phyloP scores from a whole-genome alignment of 1,140 invertebrate species.

The Chlorops oryzae region DNA sequence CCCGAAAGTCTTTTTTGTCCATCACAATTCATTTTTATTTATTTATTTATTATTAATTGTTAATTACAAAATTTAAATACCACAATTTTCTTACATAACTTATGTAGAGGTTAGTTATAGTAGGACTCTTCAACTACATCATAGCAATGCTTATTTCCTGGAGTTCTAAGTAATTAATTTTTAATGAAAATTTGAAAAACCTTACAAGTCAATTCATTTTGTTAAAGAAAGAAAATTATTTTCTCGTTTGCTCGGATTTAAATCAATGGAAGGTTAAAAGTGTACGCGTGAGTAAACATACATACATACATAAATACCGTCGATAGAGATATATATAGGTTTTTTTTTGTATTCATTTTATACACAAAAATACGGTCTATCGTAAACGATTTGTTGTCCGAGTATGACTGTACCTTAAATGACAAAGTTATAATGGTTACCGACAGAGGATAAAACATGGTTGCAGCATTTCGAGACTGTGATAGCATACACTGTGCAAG shows the following conservation, averaged over 20 bases:
- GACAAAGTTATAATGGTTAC: not conserved
- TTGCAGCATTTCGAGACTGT: conserved; percentile 1
- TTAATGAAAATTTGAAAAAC: too few relatives aligned
- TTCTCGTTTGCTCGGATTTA: too few relatives aligned
- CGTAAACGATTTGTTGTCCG: not conserved
- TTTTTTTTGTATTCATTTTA: not conserved
- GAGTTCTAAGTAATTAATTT: too few relatives aligned
- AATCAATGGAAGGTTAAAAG: too few relatives aligned
- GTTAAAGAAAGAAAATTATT: too few relatives aligned
- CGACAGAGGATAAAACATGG: conserved; percentile 2
- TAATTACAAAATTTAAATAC: not conserved
- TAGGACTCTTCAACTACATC: too few relatives aligned
- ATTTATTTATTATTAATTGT: not conserved
- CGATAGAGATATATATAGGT: not conserved
- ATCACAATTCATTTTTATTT: not conserved
- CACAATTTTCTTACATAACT: too few relatives aligned
- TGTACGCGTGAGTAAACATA: too few relatives aligned
- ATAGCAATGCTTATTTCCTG: too few relatives aligned
- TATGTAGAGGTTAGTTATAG: too few relatives aligned
- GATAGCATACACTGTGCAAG: not conserved
- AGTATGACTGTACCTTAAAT: not conserved
- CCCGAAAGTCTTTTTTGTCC: not conserved
- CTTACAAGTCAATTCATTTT: too few relatives aligned
- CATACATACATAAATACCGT: not conserved
- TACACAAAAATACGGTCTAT: not conserved